phyloP scores from a whole-genome alignment of 2,113 vertebrate genomes.

The Cepphus grylle region DNA sequence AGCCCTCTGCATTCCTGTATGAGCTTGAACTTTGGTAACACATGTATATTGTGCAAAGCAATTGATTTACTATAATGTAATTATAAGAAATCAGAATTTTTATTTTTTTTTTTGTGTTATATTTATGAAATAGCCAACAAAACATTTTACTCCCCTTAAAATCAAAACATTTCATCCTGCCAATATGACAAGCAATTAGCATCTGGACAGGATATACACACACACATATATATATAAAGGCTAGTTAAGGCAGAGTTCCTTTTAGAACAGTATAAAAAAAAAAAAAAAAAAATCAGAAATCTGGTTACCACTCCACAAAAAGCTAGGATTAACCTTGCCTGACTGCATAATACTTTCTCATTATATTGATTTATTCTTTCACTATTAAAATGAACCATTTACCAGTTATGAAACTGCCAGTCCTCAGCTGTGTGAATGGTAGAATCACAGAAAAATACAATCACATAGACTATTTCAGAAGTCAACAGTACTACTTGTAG shows the following conservation, averaged over 20 bases:
- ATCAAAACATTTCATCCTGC: neutral
- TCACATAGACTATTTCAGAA: neutral
- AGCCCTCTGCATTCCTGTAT: neutral
- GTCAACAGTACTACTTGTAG: neutral
- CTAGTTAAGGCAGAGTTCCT: neutral
- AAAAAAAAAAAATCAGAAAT: neutral
- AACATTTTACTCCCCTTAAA: neutral
- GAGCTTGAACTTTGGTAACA: neutral
- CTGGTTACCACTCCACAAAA: neutral
- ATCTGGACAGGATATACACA: neutral
- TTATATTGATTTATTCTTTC: neutral
- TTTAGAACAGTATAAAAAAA: neutral
- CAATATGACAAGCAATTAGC: neutral
- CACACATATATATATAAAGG: neutral
- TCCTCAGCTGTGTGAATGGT: neutral
- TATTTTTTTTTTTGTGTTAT: neutral
- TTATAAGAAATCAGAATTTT: neutral
- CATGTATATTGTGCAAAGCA: neutral
- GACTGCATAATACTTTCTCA: neutral
- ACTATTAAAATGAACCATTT: conserved; percentile 25
- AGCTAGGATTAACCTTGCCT: neutral
- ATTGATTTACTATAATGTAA: neutral
- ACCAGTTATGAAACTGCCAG: neutral
- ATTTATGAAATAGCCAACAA: neutral
- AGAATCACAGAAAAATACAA: neutral